Base-by-base conservation (phyloP, 2,797 vertebrate genomes). In the Uromys caudimaculatus region DNA sequence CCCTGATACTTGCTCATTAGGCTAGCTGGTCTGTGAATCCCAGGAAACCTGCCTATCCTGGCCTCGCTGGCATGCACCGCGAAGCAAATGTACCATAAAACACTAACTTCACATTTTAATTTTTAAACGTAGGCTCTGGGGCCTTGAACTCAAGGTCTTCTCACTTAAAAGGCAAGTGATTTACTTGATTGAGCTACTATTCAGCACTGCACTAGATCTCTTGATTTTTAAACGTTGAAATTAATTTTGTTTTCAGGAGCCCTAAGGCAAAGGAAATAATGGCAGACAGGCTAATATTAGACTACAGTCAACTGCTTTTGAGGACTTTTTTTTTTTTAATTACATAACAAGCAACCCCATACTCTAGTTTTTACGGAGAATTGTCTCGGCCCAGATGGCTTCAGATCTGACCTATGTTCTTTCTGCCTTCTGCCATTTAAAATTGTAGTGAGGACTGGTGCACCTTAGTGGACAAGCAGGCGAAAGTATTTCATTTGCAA, bases 151-250 rank as follows among this genome's bases (percentile, higher is more conserved):
- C 14, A 90, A 78, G 75, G 58, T 78, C 44, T 14, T 38, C 41
- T 78, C 17, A 41, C 38, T 75, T 2, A 0, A 56, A 58, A 88
- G 38, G 54, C 86, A 76, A 60, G 54, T 0, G 3, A 41, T 64
- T 62, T 78, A 52, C 29, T 58, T 58, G 32, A 29, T 32, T 50
- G 56, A 78, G 16, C 41, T 64, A 50, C 21, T 13, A 47, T 29
- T 8, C 13, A 11, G 23, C 41, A n/a, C 6, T 24, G 29, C 38
- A 10, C 82, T 62, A 13, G 1, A 27, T 69, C 32, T 92, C 44
- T 85, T 82, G 81, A 67, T 75, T 97, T 90, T 83, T 89, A 89
- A 95, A 38, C 77, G 69, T 52, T 71, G 13, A 50, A 91, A 60
- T 47, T 90, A 90, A 86, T n/a, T 32, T 35, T 52, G 62, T 41